Evolutionary conservation across 2,888 invertebrate genomes (phyloP), one percentile per base, ranked within the genome.

Genomic region (Epinotia ramella): DNA sequence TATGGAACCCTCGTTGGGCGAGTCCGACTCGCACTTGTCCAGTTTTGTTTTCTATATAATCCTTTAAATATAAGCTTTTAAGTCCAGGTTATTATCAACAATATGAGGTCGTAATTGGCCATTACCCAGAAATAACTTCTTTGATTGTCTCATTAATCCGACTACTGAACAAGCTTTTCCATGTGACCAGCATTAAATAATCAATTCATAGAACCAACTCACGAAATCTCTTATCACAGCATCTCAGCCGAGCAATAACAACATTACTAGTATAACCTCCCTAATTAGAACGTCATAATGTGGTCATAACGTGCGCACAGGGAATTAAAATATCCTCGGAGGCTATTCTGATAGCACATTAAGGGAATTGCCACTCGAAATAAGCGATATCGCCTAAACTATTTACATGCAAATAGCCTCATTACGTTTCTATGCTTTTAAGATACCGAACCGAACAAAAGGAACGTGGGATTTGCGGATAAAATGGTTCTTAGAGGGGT

Each of bases 331-430:
- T 57, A 68, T 46, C 73, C 57, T 68, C 13, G 59, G 64, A 20
- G 65, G 60, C 65, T 70, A 70, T 65, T 75, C 74, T 49, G 70
- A 65, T 70, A 70, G 59, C 59, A 53, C 64, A 60, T 75, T 75
- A 75, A 24, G 64, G 70, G 65, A 75, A 75, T 75, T 75, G 70
- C 74, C 74, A 70, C 69, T 75, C 53, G 70, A 75, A 75, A 74
- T 65, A 74, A 70, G 70, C 74, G 65, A 75, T 70, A 75, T 59
- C 74, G 70, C 53, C 74, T 70, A 24, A n/a, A 69, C 60, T 70
- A 70, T 74, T 74, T 65, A 64, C 74, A 74, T 69, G 33, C 49
- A 74, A 74, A 74, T 64, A 59, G 64, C 74, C 69, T 74, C 33
- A 74, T 74, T 74, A 59, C 57, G 69, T 40, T 40, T 18, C 33